Percentiles rank a stretch among this genome's conserved stretches.
phyloP scores from a whole-genome alignment of 2,888 invertebrate species.

The Nephrotoma appendiculata region DNA sequence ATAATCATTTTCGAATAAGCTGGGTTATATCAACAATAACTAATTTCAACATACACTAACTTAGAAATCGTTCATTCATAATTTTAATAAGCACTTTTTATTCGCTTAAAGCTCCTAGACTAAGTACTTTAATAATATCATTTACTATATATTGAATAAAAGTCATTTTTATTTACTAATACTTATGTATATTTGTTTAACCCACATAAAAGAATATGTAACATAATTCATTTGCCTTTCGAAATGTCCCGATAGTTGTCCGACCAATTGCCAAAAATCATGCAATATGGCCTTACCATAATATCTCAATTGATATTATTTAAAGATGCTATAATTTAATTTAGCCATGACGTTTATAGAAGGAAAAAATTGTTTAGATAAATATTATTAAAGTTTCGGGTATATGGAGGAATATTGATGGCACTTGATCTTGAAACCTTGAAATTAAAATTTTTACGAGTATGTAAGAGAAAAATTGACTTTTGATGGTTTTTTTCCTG shows the following conservation, averaged over 20 bases:
- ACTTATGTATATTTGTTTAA: no score
- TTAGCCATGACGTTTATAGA: neutral
- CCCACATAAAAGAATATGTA: no score
- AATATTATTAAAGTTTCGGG: neutral
- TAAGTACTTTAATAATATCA: no score
- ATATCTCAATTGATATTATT: neutral
- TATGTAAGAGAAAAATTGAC: neutral
- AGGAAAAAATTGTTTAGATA: neutral
- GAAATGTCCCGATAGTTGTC: neutral
- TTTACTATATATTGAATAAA: no score
- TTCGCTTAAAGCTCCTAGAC: no score
- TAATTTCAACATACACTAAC: no score
- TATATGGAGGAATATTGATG: neutral
- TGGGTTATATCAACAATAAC: no score
- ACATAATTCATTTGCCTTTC: no score
- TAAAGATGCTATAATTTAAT: neutral
- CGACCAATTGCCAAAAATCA: neutral
- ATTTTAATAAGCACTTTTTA: no score
- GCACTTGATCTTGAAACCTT: neutral
- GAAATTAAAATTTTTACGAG: neutral
- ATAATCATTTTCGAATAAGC: no score
- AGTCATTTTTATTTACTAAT: no score
- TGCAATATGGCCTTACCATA: neutral
- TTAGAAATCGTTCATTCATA: no score
- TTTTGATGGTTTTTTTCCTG: neutral